phyloP scores from a whole-genome alignment of 2,888 invertebrate species.

The Drosophila kambysellisi region DNA sequence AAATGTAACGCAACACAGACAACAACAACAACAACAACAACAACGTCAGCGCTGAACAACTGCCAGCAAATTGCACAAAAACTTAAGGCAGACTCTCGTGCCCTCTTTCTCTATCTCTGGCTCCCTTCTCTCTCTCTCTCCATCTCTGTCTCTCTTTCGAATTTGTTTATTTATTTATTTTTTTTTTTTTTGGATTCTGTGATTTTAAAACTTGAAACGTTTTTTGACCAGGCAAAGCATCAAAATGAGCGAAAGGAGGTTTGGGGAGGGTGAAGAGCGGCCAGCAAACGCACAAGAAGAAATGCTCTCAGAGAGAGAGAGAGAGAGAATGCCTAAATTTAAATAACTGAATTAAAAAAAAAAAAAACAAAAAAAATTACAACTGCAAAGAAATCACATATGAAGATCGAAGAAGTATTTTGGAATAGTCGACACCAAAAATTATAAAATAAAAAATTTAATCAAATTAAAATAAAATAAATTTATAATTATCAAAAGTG shows the following conservation, averaged over 20 bases:
- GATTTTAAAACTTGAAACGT: conserved; percentile 70
- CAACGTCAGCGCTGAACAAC: conserved; percentile 39
- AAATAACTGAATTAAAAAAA: conserved; percentile 20
- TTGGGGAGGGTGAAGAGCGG: too few relatives aligned
- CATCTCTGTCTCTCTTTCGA: background rate
- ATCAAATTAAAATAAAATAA: too few relatives aligned
- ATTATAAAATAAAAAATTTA: too few relatives aligned
- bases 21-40: conserved; percentile 25
- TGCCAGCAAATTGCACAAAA: conserved; percentile 75
- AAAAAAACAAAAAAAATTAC: background rate
- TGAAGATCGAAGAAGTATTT: background rate
- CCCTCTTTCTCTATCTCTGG: background rate
- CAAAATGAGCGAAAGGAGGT: conserved; percentile 21
- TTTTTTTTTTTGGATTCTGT: conserved; percentile 65
- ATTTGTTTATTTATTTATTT: background rate
- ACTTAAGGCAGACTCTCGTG: conserved; percentile 56
- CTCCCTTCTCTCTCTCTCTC: background rate
- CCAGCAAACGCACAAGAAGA: too few relatives aligned
- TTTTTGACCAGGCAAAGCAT: conserved; percentile 54
- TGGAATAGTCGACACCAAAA: background rate
- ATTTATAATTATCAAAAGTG: too few relatives aligned
- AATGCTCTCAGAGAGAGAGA: background rate
- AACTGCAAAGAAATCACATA: background rate
- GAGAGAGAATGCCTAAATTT: background rate
- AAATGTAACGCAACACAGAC: conserved; percentile 68